phyloP scores from a whole-genome alignment of 1,140 invertebrate species.

The Drosophila kohkoa region DNA sequence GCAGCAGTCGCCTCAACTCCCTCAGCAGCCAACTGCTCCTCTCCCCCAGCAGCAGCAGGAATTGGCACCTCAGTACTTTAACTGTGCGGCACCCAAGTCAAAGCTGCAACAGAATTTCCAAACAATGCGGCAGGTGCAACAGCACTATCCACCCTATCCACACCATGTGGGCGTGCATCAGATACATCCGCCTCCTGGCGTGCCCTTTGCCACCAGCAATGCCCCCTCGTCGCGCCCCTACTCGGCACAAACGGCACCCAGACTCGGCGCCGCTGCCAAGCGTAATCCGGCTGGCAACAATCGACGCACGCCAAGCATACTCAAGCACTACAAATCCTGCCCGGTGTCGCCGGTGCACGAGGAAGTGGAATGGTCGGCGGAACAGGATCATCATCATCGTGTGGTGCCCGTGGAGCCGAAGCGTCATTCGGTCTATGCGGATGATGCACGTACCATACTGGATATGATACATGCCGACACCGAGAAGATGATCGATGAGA shows the following conservation, averaged over 20 bases:
- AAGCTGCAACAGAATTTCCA: slow-evolving; percentile 85
- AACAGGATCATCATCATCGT: slow-evolving; percentile 43
- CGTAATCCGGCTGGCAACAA: slow-evolving; percentile 78
- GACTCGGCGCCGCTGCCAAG: slow-evolving; percentile 53
- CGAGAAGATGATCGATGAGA: slow-evolving; percentile 88
- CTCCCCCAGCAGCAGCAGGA: slow-evolving; percentile 14
- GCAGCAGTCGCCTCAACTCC: slow-evolving; percentile 1
- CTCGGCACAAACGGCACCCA: slow-evolving; percentile 18
- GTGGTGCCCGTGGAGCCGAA: slow-evolving; percentile 67
- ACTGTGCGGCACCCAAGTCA: slow-evolving; percentile 81
- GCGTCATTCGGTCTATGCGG: slow-evolving; percentile 83
- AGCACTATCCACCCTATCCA: slow-evolving; percentile 84
- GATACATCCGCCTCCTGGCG: slow-evolving; percentile 80
- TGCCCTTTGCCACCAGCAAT: slow-evolving; percentile 62
- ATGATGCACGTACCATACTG: slow-evolving; percentile 87
- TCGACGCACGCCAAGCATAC: slow-evolving; percentile 86
- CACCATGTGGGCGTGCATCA: slow-evolving; percentile 83
- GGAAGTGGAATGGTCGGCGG: slow-evolving; percentile 87
- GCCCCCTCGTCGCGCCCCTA: not conserved
- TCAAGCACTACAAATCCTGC: slow-evolving; percentile 89
- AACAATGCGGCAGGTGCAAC: slow-evolving; percentile 83
- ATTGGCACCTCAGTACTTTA: slow-evolving; percentile 67
- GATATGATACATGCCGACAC: slow-evolving; percentile 87
- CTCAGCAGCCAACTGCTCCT: not conserved
- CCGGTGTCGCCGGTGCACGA: slow-evolving; percentile 89